These are phyloP conservation scores for Microcebus murinus DNA, from an alignment of 2,113 vertebrate genomes.

Conservation along the genomic window DNA sequence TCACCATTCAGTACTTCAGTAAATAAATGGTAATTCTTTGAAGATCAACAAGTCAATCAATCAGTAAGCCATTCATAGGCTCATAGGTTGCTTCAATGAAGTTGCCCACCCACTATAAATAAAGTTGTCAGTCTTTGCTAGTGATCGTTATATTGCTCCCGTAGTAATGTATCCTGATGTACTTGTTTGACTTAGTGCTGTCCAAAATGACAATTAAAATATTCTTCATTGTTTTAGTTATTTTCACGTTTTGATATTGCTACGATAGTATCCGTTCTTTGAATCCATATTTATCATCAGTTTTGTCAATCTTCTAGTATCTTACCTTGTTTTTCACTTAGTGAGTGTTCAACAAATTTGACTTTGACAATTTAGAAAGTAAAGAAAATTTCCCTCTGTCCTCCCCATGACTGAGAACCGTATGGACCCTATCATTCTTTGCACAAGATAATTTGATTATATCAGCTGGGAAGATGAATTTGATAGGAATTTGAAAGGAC, in stretches of 20 bases:
- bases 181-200: neutral
- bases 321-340: neutral
- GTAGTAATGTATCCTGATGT: neutral
- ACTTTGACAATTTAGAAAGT: constrained; percentile 7
- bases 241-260: neutral
- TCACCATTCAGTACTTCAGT: neutral
- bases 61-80: neutral
- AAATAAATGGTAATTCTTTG: neutral
- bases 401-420: neutral
- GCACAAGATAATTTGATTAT: neutral
- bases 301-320: neutral
- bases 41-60: neutral
- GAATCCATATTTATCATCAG: neutral
- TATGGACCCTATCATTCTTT: neutral
- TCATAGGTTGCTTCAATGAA: neutral
- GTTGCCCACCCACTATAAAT: neutral
- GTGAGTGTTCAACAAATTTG: neutral
- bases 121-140: neutral
- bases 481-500: neutral
- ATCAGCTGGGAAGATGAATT: neutral
- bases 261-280: neutral
- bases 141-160: neutral
- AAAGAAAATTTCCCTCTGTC: neutral
- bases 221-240: neutral
- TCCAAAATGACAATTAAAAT: neutral